Base-by-base conservation (phyloP, 1,140 invertebrate species). In the Leptinotarsa texana region DNA sequence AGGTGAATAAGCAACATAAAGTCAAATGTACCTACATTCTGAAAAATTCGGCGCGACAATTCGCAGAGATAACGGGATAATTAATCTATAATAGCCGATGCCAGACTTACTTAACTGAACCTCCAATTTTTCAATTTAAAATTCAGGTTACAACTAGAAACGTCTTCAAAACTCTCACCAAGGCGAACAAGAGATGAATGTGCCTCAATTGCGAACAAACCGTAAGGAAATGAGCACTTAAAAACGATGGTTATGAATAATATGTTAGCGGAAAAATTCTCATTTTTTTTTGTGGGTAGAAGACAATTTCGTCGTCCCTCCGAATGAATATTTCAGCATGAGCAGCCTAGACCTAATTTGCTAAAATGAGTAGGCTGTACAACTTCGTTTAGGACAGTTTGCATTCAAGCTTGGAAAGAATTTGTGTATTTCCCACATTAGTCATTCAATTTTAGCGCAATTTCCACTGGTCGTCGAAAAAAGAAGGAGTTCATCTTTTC, bases 71-170 rank as follows among this genome's bases (percentile, higher is more conserved):
- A 62, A 62, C 21, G 17, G 21, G 61, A 21, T n/a, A 62, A 62
- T 62, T 62, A 42, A 42, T 11, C 33, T 42, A 11, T 42, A 42
- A 42, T 42, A 11, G 33, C 17, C n/a, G 13, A 18, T 57, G 15
- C n/a, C 51, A 18, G n/a, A 57, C 51, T 57, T 5, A 57, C 17
- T 42, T 42, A 42, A 42, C 33, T 42, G 11, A n/a, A 24, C 63
- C 13, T 65, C 21, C 21, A 65, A 65, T 65, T 65, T 65, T 65
- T 65, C 63, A 65, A 65, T 65, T 65, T n/a, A 65, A 24, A 27
- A 22, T 65, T 24, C 63, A 27, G 21, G 63, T 65, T 65, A 65
- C 63, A 65, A 65, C 63, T 65, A 27, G 63, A 24, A 18, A 24
- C 63, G 15, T 27, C 24, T 27, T 15, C 21, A 65, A 65, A 22